Percentiles rank a stretch among this genome's conserved stretches.
These are phyloP conservation scores for Caranx ignobilis DNA, from an alignment of 2,113 vertebrate genomes.

Conservation along the genomic window DNA sequence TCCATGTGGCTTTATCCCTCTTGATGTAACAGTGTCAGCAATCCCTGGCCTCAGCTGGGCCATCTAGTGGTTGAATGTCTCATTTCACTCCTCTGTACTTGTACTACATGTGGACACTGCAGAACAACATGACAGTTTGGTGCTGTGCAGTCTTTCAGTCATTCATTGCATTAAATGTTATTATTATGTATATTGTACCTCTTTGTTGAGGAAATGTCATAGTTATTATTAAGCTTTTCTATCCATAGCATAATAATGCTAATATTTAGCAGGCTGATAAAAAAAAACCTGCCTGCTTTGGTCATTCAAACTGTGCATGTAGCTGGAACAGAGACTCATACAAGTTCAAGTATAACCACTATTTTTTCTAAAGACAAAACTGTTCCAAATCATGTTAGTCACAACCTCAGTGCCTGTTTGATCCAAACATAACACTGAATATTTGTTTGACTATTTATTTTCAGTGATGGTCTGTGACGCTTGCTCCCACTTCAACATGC, in stretches of 20 bases:
- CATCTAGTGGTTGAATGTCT: constrained; percentile 74
- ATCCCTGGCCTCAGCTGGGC: constrained; percentile 65
- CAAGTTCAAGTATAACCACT: background rate
- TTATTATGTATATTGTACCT: background rate
- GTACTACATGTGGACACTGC: background rate
- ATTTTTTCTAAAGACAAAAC: too few relatives aligned
- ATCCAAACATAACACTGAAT: background rate
- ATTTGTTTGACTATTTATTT: background rate
- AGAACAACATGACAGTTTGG: background rate
- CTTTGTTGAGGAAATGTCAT: too few relatives aligned
- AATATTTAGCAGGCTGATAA: too few relatives aligned
- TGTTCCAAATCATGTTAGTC: too few relatives aligned
- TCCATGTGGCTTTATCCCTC: constrained; percentile 82
- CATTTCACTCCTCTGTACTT: background rate
- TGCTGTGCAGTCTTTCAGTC: background rate
- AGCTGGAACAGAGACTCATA: background rate
- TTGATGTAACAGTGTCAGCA: constrained; percentile 82
- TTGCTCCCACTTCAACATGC: background rate
- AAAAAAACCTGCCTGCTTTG: too few relatives aligned
- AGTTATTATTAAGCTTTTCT: too few relatives aligned
- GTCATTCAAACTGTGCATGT: background rate
- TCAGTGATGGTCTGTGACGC: background rate
- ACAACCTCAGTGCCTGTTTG: too few relatives aligned
- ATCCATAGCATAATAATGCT: too few relatives aligned
- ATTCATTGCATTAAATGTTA: background rate